Evolutionary conservation across 2,888 invertebrate genomes (phyloP).

Genomic region (Hartigia nigra): DNA sequence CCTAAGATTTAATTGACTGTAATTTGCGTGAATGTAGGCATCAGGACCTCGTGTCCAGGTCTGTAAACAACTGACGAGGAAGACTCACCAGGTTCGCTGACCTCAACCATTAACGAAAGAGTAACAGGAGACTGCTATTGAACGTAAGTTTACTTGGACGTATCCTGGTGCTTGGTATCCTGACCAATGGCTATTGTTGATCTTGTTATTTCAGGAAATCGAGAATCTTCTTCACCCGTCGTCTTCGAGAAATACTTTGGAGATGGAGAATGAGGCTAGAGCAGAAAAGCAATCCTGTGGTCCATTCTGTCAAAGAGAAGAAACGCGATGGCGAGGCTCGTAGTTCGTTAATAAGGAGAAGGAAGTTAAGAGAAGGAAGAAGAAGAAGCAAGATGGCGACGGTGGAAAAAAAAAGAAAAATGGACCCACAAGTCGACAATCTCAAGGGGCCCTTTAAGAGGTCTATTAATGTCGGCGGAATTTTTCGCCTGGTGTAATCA

Average conservation of each 20-base stretch:
- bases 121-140: not conserved
- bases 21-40: slow-evolving; percentile 43
- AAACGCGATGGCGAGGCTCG: not conserved
- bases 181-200: not conserved
- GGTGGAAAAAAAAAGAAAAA: slow-evolving; percentile 38
- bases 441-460: slow-evolving; percentile 34
- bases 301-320: not conserved
- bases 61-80: slow-evolving; percentile 38
- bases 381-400: slow-evolving; percentile 21
- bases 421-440: slow-evolving; percentile 22
- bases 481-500: slow-evolving; percentile 51
- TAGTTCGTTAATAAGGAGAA: not conserved
- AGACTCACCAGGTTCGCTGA: not conserved
- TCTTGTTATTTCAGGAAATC: not conserved
- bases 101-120: not conserved
- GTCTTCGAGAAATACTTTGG: not conserved
- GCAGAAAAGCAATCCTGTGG: not conserved
- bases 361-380: not conserved
- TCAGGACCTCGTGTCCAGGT: slow-evolving; percentile 34
- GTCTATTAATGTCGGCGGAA: slow-evolving; percentile 53
- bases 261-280: not conserved
- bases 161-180: not conserved
- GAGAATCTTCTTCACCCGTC: not conserved
- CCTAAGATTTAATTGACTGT: slow-evolving; percentile 51
- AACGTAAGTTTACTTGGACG: not conserved